Evolutionary conservation across 2,888 invertebrate genomes (phyloP).

Genomic region (Phengaris alcon): DNA sequence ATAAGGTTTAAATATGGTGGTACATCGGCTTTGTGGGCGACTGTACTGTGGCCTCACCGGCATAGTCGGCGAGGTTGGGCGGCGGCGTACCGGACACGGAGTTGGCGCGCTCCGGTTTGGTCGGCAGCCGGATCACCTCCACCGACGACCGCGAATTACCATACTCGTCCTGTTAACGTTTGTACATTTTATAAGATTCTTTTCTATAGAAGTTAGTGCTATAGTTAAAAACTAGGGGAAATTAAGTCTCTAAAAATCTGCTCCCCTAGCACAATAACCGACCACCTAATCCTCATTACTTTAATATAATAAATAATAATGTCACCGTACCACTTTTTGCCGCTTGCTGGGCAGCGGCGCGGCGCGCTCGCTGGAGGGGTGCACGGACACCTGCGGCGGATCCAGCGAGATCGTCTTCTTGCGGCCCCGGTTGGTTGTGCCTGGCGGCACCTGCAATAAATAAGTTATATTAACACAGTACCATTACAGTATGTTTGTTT

Average conservation of each 20-base stretch:
- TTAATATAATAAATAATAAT: too few relatives aligned
- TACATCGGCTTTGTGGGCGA: too few relatives aligned
- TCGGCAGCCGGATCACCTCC: constrained; percentile 89
- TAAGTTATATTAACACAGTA: neutral
- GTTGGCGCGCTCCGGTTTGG: constrained; percentile 74
- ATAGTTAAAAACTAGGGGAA: too few relatives aligned
- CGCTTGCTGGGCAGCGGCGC: constrained; percentile 63
- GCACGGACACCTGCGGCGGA: constrained; percentile 79
- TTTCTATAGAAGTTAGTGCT: too few relatives aligned
- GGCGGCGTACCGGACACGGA: constrained; percentile 77
- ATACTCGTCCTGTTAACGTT: constrained; percentile 56
- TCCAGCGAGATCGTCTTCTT: constrained; percentile 94
- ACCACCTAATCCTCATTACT: neutral
- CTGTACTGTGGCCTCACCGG: constrained; percentile 48
- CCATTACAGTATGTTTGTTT: too few relatives aligned
- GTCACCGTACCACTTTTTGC: constrained; percentile 60
- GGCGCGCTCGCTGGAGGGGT: constrained; percentile 57
- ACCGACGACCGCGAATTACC: constrained; percentile 83
- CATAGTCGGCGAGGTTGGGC: constrained; percentile 70
- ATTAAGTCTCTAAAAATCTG: too few relatives aligned
- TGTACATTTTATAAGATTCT: neutral
- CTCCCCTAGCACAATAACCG: too few relatives aligned
- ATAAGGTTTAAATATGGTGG: too few relatives aligned
- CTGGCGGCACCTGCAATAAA: constrained; percentile 81
- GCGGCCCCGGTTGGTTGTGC: constrained; percentile 89